Conservation (phyloP, 2,113 vertebrate species). For the Oncorhynchus tshawytscha region DNA sequence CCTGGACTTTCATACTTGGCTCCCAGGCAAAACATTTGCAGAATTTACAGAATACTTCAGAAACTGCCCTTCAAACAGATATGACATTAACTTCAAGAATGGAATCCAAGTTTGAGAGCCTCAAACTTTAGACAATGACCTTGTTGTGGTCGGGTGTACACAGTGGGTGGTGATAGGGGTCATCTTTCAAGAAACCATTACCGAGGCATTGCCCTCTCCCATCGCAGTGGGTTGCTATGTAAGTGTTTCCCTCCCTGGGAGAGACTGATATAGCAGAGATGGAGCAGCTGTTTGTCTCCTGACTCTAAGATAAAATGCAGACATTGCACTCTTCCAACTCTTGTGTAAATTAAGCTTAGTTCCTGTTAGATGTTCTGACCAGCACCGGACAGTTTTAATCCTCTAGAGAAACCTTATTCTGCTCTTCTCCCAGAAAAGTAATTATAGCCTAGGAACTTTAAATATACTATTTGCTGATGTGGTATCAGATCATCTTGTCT, state of each 20-base stretch:
- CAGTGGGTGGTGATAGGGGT: neutral
- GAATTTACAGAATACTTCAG: too few species aligned
- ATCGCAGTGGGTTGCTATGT: slow-evolving; percentile 16
- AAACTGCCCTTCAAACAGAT: too few species aligned
- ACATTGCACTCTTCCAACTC: neutral
- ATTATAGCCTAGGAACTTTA: neutral
- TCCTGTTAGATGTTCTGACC: neutral
- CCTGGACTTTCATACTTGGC: too few species aligned
- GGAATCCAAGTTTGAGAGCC: too few species aligned
- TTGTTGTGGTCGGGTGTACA: too few species aligned
- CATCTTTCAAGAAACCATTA: neutral
- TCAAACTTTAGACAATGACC: too few species aligned
- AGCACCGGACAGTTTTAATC: neutral
- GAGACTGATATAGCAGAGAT: slow-evolving; percentile 28
- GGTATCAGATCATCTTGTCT: neutral
- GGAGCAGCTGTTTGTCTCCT: slow-evolving; percentile 18
- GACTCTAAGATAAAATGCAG: slow-evolving; percentile 29
- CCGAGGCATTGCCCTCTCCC: neutral
- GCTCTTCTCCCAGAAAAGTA: neutral
- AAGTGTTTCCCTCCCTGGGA: slow-evolving; percentile 18
- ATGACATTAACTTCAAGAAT: too few species aligned
- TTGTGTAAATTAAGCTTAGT: neutral
- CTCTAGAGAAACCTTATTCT: neutral
- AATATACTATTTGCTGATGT: neutral
- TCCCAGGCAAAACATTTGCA: too few species aligned